Base-by-base conservation (phyloP, 2,113 vertebrate species). In the Drymodes brunneopygia region DNA sequence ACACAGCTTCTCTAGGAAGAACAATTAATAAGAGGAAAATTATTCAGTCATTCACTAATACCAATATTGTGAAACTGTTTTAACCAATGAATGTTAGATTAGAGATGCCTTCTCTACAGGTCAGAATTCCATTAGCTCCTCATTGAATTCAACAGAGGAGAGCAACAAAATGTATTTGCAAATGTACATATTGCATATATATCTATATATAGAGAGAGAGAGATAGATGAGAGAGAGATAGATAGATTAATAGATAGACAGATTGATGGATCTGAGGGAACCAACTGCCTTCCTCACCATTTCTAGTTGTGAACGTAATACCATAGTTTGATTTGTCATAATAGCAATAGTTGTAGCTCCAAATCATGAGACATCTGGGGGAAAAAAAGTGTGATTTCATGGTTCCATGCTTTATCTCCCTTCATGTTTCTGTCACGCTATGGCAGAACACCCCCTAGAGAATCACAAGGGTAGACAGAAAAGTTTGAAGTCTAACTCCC, bases 351-450 rank as follows among this genome's bases (percentile, higher is more conserved):
- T 15, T 31, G 29, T 42, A 47, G 17, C 19, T 64, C 29, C 3
- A 15, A 71, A 40, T 20, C 29, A 38, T 27, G 19, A 61, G 15
- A 27, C 11, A 54, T 56, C 24, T 77, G 36, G 36, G 47, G 23
- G 23, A 42, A 9, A n/a, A 54, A 53, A 47, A 0, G 10, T 27
- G 23, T 1, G 2, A 29, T 75, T 81, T 65, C 3, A 0, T 64
- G 33, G 27, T 56, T 50, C 28, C 5, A 2, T 81, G 27, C 11
- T 45, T 90, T 15, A 15, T n/a, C 50, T 54, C 70, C 17, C 12
- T 27, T 40, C 1, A 0, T 24, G 27, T 35, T 81, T 51, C 36
- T 50, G 29, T 42, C 25, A 3, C 0, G 0, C 21, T 33, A 7
- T 50, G 42, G 20, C 36, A n/a, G 25, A 61, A 42, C 25, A 29